Evolutionary conservation across 2,888 invertebrate species (phyloP).

Genomic region (Drosophila infuscata): DNA sequence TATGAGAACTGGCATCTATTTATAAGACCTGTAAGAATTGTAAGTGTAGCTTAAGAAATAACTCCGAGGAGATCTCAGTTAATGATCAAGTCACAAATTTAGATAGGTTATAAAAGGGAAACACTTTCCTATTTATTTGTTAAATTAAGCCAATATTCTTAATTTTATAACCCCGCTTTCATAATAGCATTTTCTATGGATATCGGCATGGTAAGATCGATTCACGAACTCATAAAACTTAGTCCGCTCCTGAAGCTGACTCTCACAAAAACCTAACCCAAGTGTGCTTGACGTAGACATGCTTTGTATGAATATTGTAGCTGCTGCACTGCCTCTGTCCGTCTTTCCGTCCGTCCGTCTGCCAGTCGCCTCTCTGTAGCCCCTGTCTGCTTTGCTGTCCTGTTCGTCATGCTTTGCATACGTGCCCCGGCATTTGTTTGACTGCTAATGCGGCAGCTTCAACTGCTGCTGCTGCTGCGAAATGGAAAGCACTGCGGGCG

Average conservation of each 20-base stretch:
- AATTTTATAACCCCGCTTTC: neutral
- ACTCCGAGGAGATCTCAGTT: constrained; percentile 76
- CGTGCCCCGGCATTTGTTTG: constrained; percentile 75
- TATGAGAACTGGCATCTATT: neutral
- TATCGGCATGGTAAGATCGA: neutral
- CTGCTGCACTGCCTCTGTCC: constrained; percentile 18
- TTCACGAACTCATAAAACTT: neutral
- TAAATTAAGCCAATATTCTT: neutral
- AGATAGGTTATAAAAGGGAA: constrained; percentile 25
- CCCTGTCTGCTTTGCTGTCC: constrained; percentile 11
- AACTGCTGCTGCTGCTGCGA: constrained; percentile 37
- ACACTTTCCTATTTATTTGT: neutral
- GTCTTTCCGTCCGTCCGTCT: constrained; percentile 7
- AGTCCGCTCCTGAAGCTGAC: constrained; percentile 13
- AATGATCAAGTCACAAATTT: constrained; percentile 71
- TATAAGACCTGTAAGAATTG: neutral
- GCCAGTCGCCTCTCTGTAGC: neutral
- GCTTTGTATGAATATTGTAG: neutral
- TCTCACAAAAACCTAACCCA: neutral
- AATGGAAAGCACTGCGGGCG: constrained; percentile 60
- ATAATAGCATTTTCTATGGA: neutral
- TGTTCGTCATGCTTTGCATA: constrained; percentile 61
- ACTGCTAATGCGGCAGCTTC: constrained; percentile 61
- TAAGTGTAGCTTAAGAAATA: neutral
- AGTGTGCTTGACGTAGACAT: constrained; percentile 2